Evolutionary conservation across 2,797 vertebrate species (phyloP).

Genomic region (Hippoglossus hippoglossus): DNA sequence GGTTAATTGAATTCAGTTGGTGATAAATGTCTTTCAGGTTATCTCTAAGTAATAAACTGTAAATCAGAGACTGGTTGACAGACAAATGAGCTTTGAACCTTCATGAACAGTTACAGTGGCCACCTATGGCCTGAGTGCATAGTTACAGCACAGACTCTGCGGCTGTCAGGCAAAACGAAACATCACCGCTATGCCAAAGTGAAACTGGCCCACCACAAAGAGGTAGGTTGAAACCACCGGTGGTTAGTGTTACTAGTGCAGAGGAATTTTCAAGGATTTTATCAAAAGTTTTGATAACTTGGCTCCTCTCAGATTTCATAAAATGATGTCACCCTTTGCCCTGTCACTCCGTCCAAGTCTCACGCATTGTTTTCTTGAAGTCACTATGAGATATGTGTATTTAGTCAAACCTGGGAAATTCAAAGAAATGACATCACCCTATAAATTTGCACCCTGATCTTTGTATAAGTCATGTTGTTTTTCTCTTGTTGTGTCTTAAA

Average conservation of each 20-base stretch:
- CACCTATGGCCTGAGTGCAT: conserved; percentile 14
- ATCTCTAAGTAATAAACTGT: background rate
- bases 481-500: background rate
- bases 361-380: too few relatives aligned
- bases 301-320: conserved; percentile 5
- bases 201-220: conserved; percentile 44
- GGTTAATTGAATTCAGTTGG: background rate
- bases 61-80: background rate
- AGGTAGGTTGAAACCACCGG: conserved; percentile 50
- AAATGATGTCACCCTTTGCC: background rate
- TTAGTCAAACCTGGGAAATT: background rate
- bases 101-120: background rate
- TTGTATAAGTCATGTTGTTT: background rate
- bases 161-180: background rate
- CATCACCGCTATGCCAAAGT: background rate
- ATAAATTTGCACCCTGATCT: background rate
- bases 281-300: conserved; percentile 24
- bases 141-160: background rate
- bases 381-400: background rate
- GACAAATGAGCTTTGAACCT: conserved; percentile 48
- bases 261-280: conserved; percentile 23
- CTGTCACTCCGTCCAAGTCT: too few relatives aligned
- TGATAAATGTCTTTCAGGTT: background rate
- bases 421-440: background rate
- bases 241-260: background rate